These are phyloP conservation scores for Blastobasis adustella DNA, from an alignment of 2,888 invertebrate species.

Conservation along the genomic window DNA sequence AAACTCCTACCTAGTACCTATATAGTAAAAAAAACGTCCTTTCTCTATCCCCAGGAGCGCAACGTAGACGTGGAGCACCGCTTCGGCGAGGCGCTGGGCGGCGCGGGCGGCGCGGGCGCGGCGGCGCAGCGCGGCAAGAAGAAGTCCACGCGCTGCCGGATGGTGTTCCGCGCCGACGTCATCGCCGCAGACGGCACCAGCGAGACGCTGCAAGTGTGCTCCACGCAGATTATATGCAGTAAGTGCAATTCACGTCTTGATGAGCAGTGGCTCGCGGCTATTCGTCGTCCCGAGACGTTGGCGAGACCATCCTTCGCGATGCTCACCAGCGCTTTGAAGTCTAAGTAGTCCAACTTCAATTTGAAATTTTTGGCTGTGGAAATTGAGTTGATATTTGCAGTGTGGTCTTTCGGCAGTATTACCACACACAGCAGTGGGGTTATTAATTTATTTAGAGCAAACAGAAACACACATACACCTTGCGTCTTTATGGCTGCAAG, in stretches of 20 bases:
- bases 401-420: too few species aligned
- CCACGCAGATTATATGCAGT: slow-evolving; percentile 95
- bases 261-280: background rate
- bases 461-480: too few species aligned
- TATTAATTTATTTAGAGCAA: too few species aligned
- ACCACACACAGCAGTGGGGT: too few species aligned
- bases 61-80: slow-evolving; percentile 92
- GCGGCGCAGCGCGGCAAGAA: slow-evolving; percentile 85
- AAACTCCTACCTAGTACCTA: too few species aligned
- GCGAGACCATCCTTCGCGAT: background rate
- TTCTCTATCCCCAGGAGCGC: slow-evolving; percentile 75
- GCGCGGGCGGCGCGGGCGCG: slow-evolving; percentile 31
- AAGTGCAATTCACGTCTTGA: slow-evolving; percentile 56
- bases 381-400: too few species aligned
- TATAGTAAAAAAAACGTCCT: too few species aligned
- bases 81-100: slow-evolving; percentile 87
- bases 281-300: too few species aligned
- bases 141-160: slow-evolving; percentile 94
- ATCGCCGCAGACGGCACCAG: slow-evolving; percentile 83
- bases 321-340: background rate
- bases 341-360: too few species aligned
- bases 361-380: too few species aligned
- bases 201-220: slow-evolving; percentile 91
- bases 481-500: too few species aligned
- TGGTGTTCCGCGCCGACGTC: slow-evolving; percentile 93